phyloP scores from a whole-genome alignment of 1,140 invertebrate genomes.

The Calephelis nemesis region DNA sequence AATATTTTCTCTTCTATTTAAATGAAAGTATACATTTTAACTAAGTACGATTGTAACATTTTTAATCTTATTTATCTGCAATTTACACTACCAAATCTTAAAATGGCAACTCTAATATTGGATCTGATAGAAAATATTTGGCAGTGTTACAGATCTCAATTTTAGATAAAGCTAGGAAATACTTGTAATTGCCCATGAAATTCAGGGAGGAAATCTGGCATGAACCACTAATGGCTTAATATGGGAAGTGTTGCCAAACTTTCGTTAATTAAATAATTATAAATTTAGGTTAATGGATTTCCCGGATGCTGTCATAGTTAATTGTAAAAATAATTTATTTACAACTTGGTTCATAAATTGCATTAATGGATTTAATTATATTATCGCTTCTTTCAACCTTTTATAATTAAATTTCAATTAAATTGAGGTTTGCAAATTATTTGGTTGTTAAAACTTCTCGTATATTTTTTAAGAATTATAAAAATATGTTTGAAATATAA shows the following conservation, averaged over 20 bases:
- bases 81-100: not conserved
- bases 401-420: too few species aligned
- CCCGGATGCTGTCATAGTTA: conserved; percentile 7
- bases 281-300: conserved; percentile 23
- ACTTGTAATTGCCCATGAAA: conserved; percentile 46
- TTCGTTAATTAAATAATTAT: conserved; percentile 27
- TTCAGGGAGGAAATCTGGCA: conserved; percentile 29
- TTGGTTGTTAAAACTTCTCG: too few species aligned
- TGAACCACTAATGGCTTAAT: conserved; percentile 27
- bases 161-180: conserved; percentile 44
- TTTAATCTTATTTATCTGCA: not conserved
- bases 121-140: conserved; percentile 34
- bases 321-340: conserved; percentile 10
- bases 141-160: conserved; percentile 47
- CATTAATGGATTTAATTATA: too few species aligned
- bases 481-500: too few species aligned
- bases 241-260: conserved; percentile 24
- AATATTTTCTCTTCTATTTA: too few species aligned
- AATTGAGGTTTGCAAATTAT: too few species aligned
- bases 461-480: too few species aligned
- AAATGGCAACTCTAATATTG: conserved; percentile 22
- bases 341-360: not conserved
- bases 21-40: too few species aligned
- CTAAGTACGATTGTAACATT: not conserved
- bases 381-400: too few species aligned